Evolutionary conservation across 2,113 vertebrate genomes (phyloP), one percentile per base, ranked within the genome.

Genomic region (Pardalotus punctatus): DNA sequence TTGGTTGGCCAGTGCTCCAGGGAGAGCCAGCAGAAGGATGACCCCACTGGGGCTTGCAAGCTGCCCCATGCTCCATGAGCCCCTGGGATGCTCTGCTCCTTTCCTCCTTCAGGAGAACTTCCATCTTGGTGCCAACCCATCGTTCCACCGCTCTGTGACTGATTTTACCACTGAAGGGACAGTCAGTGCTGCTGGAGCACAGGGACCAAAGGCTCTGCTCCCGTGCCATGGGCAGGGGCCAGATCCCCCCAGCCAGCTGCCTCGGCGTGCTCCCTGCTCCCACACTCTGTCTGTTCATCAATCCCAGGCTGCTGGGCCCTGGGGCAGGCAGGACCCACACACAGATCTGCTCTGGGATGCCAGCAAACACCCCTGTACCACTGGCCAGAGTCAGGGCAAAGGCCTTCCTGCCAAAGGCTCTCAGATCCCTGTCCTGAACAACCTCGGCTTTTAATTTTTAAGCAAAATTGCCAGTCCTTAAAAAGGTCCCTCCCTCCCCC

Each of bases 221-320:
- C 47, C 2, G 6, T 23, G 42, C 33, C 29, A 14, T 0, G 36
- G 54, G 61, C 53, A 56, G 38, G 36, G 57, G 18, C 15, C 81
- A 86, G 61, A 43, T n/a, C 1, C 6, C 27, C 18, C 7, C 21
- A 47, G 3, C 22, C 3, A 3, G 21, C 69, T 65, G 57, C 67
- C 53, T 67, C 2, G 1, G 5, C 33, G 10, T 58, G 62, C 36
- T 66, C 45, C 3, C 81, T 54, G 6, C 2, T 72, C 45, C 35
- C 50, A 57, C 4, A 2, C 19, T 87, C 60, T 40, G 43, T 10
- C 14, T 0, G 0, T 9, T 28, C 47, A 57, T 29, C 23, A 27
- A 2, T 16, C 35, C 54, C 10, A 35, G 1, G 3, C n/a, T 54
- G 61, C 11, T 2, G 0, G 42, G 60, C 35, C 33, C 42, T 8